Evolutionary conservation across 53 echinoderm and acorn worm species (phyloP).

Genomic region (Echinometra lucunter): DNA sequence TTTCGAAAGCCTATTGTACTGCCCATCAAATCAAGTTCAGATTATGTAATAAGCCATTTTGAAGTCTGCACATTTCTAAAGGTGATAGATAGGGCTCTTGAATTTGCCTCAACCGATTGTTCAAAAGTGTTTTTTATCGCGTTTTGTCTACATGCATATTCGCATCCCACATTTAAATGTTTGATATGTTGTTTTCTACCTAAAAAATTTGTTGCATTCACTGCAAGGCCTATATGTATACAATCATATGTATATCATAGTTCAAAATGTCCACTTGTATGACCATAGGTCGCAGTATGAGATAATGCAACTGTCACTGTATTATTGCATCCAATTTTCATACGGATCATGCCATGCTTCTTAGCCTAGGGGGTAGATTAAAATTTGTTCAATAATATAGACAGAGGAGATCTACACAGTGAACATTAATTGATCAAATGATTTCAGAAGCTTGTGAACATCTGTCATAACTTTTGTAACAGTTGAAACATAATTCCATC

Average conservation of each 20-base stretch:
- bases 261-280: background rate
- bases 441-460: background rate
- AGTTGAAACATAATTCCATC: background rate
- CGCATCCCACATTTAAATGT: too few relatives aligned
- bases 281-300: background rate
- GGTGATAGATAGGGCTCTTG: too few relatives aligned
- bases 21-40: too few relatives aligned
- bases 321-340: background rate
- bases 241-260: too few relatives aligned
- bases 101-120: too few relatives aligned
- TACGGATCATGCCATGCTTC: background rate
- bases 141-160: too few relatives aligned
- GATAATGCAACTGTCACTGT: background rate
- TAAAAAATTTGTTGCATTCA: too few relatives aligned
- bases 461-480: constrained; percentile 3
- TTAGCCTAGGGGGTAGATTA: background rate
- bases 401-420: background rate
- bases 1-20: too few relatives aligned
- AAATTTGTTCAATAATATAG: background rate
- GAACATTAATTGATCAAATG: background rate
- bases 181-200: too few relatives aligned
- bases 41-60: too few relatives aligned
- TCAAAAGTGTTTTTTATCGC: too few relatives aligned
- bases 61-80: too few relatives aligned
- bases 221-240: background rate